Evolutionary conservation across 2,888 invertebrate species (phyloP).

Genomic region (Entomobrya proxima): DNA sequence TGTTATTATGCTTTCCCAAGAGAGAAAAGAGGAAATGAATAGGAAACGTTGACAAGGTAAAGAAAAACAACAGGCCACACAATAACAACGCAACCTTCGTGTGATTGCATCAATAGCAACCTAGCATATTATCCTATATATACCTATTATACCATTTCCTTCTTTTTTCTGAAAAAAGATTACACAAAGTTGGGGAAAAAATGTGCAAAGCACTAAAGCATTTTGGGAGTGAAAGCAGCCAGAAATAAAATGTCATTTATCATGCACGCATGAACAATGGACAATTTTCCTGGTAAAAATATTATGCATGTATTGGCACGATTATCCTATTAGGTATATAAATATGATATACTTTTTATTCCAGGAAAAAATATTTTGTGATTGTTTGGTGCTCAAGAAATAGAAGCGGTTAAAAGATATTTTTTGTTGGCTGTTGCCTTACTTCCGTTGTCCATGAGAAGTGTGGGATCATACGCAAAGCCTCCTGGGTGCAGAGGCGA

Average conservation of each 20-base stretch:
- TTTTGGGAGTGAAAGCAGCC: no score
- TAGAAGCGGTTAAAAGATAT: neutral
- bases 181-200: no score
- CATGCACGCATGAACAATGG: no score
- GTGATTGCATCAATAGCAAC: neutral
- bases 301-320: neutral
- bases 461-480: conserved; percentile 89
- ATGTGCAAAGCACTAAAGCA: no score
- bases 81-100: conserved; percentile 17
- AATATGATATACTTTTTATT: neutral
- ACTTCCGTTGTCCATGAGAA: conserved; percentile 91
- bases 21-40: conserved; percentile 17
- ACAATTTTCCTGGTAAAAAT: no score
- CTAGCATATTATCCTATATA: no score
- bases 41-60: conserved; percentile 12
- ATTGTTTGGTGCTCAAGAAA: no score
- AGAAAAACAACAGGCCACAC: neutral
- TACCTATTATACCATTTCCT: no score
- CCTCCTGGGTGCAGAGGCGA: conserved; percentile 84
- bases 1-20: no score
- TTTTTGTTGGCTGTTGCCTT: conserved; percentile 77
- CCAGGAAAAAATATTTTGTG: no score
- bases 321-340: neutral
- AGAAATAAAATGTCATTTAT: no score
- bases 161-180: no score